Base-by-base conservation (phyloP, 2,113 vertebrate genomes). In the Neoarius graeffei region DNA sequence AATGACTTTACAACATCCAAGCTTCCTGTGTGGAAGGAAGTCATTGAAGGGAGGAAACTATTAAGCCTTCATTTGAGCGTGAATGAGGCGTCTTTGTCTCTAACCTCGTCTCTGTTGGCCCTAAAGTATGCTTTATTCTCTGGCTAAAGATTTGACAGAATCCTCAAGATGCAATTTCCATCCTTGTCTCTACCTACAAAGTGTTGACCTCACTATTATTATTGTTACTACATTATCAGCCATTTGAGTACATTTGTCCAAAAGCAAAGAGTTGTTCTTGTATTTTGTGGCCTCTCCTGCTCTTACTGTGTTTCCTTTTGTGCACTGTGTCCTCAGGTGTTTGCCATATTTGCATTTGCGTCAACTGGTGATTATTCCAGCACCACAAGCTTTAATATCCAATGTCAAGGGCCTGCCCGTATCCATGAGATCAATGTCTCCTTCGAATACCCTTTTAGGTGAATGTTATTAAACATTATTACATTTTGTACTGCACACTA, bases 361-460 rank as follows among this genome's bases (percentile, higher is more conserved):
- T 96, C 96, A 30, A 97, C 96, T 30, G 96, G 95, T 86, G 97
- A 97, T 71, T 99, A 97, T 95, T 95, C 95, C 6, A 97, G 97
- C 42, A 94, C 94, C 80, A 95, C 95, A 1, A 96, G 94, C 85
- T 91, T 96, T 79, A 95, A 92, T 14, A 86, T 99, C 83, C 86
- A 81, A 5, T 99, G 98, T 88, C 3, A 85, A 1, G 11, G 85
- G 86, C 0, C 80, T 27, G 10, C 1, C 11, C 0, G 5, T 77
- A 92, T 14, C 90, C n/a, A 89, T n/a, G 90, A 93, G 90, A 92
- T 98, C 86, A 77, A 81, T 0, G 90, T 96, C 81, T 48, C 87
- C 15, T 99, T 99, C 27, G 93, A 91, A 87, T 99, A 99, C 91
- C 98, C 98, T 48, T 99, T 99, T 96, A 98, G 97, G 98, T 98